A percentile compares a stretch with the other conserved stretches of the same genome.
Evolutionary conservation across 2,888 invertebrate species (phyloP).

Genomic region (Calliphora vomitoria): DNA sequence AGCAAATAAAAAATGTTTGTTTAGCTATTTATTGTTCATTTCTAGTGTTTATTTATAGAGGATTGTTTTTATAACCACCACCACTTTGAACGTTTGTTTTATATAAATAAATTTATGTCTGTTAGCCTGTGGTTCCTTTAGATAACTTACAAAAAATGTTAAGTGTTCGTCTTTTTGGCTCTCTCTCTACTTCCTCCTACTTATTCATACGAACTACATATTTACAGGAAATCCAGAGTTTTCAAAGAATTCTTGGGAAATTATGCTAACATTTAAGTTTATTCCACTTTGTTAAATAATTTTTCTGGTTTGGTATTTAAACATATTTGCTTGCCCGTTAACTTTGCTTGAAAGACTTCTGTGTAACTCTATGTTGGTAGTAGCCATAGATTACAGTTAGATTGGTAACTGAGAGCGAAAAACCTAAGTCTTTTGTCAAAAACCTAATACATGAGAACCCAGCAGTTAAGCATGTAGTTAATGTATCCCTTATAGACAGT

Average conservation of each 20-base stretch:
- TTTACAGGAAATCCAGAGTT: background rate
- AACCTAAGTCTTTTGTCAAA: too few relatives aligned
- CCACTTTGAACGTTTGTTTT: background rate
- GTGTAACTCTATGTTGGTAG: too few relatives aligned
- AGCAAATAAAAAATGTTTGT: background rate
- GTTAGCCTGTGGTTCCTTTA: slow-evolving; percentile 52
- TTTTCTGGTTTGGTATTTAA: too few relatives aligned
- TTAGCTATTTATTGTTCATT: slow-evolving; percentile 18
- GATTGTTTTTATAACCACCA: slow-evolving; percentile 16
- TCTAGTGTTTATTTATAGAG: slow-evolving; percentile 11
- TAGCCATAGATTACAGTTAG: too few relatives aligned
- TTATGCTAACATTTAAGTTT: too few relatives aligned
- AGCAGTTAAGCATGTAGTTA: too few relatives aligned
- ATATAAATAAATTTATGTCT: slow-evolving; percentile 37
- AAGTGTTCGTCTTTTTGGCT: slow-evolving; percentile 38
- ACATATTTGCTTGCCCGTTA: too few relatives aligned
- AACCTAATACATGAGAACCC: too few relatives aligned
- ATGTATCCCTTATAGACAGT: too few relatives aligned
- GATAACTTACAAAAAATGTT: slow-evolving; percentile 50
- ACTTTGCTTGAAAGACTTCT: too few relatives aligned
- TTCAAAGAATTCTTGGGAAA: slow-evolving; percentile 1
- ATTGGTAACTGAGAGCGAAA: too few relatives aligned
- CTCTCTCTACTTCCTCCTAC: background rate
- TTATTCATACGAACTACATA: background rate
- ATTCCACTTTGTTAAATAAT: too few relatives aligned